Evolutionary conservation across 2,797 vertebrate species (phyloP).

Genomic region (Octomys mimax): DNA sequence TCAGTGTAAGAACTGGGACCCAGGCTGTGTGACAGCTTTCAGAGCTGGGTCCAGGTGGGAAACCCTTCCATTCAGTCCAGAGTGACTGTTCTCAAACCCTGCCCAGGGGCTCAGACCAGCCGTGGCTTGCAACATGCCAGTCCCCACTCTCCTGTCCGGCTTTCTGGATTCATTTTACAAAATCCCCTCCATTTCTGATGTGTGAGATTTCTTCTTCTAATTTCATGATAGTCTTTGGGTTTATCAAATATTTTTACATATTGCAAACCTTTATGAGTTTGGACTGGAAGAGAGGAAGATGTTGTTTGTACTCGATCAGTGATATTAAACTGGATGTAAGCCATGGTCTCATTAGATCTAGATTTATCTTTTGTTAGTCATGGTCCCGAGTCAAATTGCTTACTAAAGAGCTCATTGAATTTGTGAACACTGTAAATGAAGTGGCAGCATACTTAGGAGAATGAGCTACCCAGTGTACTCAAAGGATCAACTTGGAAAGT

Average conservation of each 20-base stretch:
- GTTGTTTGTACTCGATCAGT: constrained; percentile 66
- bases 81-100: neutral
- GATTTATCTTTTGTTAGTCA: constrained; percentile 74
- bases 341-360: constrained; percentile 49
- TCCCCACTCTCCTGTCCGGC: neutral
- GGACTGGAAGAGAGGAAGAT: constrained; percentile 33
- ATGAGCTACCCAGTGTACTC: constrained; percentile 31
- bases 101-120: neutral
- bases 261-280: constrained; percentile 65
- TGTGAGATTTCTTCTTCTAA: constrained; percentile 20
- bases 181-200: neutral
- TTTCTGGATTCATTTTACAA: neutral
- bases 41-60: neutral
- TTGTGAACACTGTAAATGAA: constrained; percentile 57
- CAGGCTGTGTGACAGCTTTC: neutral
- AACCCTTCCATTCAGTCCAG: neutral
- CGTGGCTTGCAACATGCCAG: neutral
- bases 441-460: constrained; percentile 62
- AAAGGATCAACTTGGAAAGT: constrained; percentile 63
- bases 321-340: constrained; percentile 64
- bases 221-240: neutral
- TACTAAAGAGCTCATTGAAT: constrained; percentile 65
- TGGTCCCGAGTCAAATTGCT: constrained; percentile 72
- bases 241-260: constrained; percentile 61
- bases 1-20: neutral